A percentile compares a stretch with the other conserved stretches of the same genome.
These are phyloP conservation scores for Baryphthengus martii DNA, from an alignment of 2,113 vertebrate genomes.

Conservation along the genomic window DNA sequence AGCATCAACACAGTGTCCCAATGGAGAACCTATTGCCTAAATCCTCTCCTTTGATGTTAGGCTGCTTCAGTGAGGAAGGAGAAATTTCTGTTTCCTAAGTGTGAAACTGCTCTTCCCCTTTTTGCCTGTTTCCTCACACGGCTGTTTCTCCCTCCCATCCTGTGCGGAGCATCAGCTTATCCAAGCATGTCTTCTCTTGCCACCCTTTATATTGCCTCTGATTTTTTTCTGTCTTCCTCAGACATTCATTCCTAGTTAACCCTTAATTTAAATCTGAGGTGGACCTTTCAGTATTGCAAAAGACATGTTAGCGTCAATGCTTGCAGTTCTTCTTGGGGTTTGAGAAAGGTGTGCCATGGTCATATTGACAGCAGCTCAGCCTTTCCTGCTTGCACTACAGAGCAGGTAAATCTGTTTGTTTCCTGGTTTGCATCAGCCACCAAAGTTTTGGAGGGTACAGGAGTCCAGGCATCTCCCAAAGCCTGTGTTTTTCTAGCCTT, in stretches of 20 bases:
- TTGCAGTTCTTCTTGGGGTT: not conserved
- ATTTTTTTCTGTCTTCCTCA: not conserved
- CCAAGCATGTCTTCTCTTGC: fast-evolving
- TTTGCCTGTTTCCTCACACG: fast-evolving
- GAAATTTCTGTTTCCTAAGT: not conserved
- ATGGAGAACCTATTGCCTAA: fast-evolving
- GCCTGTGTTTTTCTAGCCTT: not conserved
- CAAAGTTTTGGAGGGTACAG: fast-evolving
- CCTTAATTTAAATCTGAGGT: not conserved
- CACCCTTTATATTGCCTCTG: not conserved
- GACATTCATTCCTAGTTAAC: not conserved
- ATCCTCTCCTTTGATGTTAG: not conserved
- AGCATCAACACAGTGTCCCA: not conserved
- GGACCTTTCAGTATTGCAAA: not conserved
- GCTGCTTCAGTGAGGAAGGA: not conserved
- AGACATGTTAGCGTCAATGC: fast-evolving
- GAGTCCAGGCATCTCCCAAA: fast-evolving
- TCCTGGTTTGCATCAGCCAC: not conserved
- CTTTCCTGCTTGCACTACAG: not conserved
- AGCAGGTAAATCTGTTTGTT: not conserved
- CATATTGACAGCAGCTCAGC: not conserved
- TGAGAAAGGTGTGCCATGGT: not conserved
- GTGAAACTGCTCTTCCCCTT: no score
- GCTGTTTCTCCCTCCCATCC: not conserved
- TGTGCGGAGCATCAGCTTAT: not conserved